Evolutionary conservation across 1,140 invertebrate species (phyloP).

Genomic region (Drosophila elegans): DNA sequence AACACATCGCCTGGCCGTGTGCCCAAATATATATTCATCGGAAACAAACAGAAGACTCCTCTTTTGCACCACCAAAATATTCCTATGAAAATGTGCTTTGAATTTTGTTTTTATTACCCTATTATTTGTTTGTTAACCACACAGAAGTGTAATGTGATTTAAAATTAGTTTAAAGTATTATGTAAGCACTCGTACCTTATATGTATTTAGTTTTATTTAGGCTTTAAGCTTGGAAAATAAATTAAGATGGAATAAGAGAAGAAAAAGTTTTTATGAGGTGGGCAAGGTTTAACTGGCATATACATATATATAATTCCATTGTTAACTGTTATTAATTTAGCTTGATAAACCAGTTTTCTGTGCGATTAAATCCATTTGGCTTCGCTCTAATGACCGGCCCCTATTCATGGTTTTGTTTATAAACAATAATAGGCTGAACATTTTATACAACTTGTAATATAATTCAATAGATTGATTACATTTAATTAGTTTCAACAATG

Average conservation of each 20-base stretch:
- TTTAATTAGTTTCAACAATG: background rate
- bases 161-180: conserved; percentile 53
- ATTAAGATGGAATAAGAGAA: conserved; percentile 8
- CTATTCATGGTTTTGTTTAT: conserved; percentile 19
- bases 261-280: conserved; percentile 3
- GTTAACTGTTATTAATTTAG: conserved; percentile 18
- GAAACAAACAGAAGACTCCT: conserved; percentile 22
- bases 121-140: conserved; percentile 20
- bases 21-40: conserved; percentile 26
- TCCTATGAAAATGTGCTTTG: conserved; percentile 60
- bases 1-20: conserved; percentile 57
- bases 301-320: background rate
- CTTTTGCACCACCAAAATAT: conserved; percentile 39
- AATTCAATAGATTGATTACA: too few relatives aligned
- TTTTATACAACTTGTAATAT: too few relatives aligned
- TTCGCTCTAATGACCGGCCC: conserved; percentile 23
- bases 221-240: conserved; percentile 25
- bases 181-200: conserved; percentile 49
- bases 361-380: conserved; percentile 3
- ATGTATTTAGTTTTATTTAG: conserved; percentile 22
- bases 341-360: conserved; percentile 27
- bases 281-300: conserved; percentile 1
- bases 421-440: conserved; percentile 4
- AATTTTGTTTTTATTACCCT: conserved; percentile 22
- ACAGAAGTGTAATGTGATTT: conserved; percentile 67